Conservation (phyloP, 92 coral and sea anemone species). For the Porites rus region DNA sequence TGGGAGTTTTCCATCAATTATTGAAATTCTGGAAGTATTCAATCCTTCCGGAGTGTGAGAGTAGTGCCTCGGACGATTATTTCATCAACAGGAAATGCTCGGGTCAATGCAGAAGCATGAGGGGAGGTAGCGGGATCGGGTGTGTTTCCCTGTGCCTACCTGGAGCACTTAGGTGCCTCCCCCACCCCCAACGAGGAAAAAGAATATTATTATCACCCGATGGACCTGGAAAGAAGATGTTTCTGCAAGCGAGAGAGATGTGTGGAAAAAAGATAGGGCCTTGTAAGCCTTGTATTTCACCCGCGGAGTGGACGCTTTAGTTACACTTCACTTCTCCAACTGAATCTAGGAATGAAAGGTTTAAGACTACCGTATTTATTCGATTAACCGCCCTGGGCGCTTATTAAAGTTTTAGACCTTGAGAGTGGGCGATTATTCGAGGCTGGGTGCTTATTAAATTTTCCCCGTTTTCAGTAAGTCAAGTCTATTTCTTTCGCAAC, state of each 20-base stretch:
- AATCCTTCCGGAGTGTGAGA: conserved; percentile 19
- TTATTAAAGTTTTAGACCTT: no score
- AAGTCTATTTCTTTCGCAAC: no score
- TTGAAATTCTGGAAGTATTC: background rate
- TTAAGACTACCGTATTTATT: no score
- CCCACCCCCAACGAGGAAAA: background rate
- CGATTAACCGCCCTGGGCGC: no score
- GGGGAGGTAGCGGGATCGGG: background rate
- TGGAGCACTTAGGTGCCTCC: conserved; percentile 6
- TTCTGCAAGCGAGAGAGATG: conserved; percentile 26
- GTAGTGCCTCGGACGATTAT: background rate
- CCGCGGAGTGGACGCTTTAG: no score
- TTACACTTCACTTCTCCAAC: no score
- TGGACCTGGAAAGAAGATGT: conserved; percentile 30
- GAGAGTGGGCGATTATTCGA: no score
- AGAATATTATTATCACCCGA: background rate
- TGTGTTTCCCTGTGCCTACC: conserved; percentile 31
- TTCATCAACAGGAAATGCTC: conserved; percentile 27
- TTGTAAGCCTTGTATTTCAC: no score
- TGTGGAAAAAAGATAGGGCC: no score
- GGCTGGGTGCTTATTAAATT: no score
- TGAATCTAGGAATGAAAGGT: no score
- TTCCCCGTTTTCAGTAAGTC: no score
- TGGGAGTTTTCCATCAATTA: background rate
- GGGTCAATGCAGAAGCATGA: conserved; percentile 17